These are phyloP conservation scores for Cataglyphis rosenhaueri DNA, from an alignment of 2,888 invertebrate genomes.

Conservation along the genomic window DNA sequence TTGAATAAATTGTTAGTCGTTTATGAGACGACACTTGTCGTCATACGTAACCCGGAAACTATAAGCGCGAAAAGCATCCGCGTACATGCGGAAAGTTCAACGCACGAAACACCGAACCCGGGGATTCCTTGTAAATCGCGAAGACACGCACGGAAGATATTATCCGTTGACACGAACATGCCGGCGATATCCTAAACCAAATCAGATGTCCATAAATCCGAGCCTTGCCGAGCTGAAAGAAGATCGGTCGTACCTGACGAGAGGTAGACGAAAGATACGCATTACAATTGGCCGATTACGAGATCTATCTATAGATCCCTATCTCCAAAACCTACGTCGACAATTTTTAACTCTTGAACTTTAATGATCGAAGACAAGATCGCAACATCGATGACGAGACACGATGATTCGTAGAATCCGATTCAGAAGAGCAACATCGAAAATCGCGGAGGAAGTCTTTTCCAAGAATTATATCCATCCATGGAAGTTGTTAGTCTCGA, in stretches of 20 bases:
- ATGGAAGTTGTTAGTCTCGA: conserved; percentile 81
- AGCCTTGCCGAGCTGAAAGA: conserved; percentile 34
- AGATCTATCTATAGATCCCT: conserved; percentile 75
- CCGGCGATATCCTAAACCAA: conserved; percentile 62
- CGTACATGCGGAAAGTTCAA: conserved; percentile 26
- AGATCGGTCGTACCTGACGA: conserved; percentile 50
- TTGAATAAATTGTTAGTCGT: conserved; percentile 21
- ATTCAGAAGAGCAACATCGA: conserved; percentile 72
- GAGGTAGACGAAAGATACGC: conserved; percentile 56
- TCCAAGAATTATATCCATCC: conserved; percentile 78
- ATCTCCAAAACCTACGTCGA: conserved; percentile 75
- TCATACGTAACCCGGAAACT: conserved; percentile 26
- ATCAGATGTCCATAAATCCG: conserved; percentile 59
- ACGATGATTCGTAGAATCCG: conserved; percentile 61
- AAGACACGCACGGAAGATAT: conserved; percentile 51
- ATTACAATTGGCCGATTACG: conserved; percentile 56
- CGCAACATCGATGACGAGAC: conserved; percentile 49
- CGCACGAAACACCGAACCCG: conserved; percentile 30
- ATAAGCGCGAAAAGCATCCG: conserved; percentile 25
- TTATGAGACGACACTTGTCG: conserved; percentile 24
- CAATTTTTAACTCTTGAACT: conserved; percentile 74
- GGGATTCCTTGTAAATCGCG: conserved; percentile 48
- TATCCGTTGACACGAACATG: conserved; percentile 62
- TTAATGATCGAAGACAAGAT: conserved; percentile 64
- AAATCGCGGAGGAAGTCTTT: conserved; percentile 77